Evolutionary conservation across 2,888 invertebrate species (phyloP), one percentile per base, ranked within the genome.

Genomic region (Halictus quadricinctus): DNA sequence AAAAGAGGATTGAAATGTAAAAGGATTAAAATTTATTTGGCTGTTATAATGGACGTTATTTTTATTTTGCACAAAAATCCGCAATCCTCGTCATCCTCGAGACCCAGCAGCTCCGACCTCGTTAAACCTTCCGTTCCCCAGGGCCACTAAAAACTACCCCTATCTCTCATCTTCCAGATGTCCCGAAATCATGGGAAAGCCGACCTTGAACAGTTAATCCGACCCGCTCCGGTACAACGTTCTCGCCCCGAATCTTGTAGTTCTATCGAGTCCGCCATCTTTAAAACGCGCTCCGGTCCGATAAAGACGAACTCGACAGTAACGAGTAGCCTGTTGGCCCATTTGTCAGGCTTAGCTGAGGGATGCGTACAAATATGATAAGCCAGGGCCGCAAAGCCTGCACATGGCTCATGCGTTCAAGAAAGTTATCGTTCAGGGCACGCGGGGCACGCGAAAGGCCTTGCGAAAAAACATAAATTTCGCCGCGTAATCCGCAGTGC

Each of bases 311-410:
- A 25, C 70, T 10, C 2, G 2, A 69, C 58, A 64, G 41, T 76
- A 85, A 85, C 66, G 75, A 78, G 64, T 58, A 70, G 29, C 69
- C 78, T 60, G 15, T 46, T 64, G 72, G 76, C 86, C 85, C 89
- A 83, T 89, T 89, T 89, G 84, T 89, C 89, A 89, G 79, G 85
- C 89, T 89, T 89, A 89, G 41, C 5, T 1, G 69, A 74, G 85
- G 88, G 89, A 84, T 79, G 84, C 72, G 75, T 79, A 81, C 82
- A 76, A 87, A 83, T 87, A 89, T 89, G 87, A 89, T 88, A 89
- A 89, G 88, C 80, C 79, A 25, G 60, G 82, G n/a, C 72, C 64
- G 21, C 29, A 29, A 72, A 72, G 48, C 78, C 66, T 13, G 64
- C 77, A 74, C 75, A 85, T 64, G 80, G 72, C 64, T 72, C 72